phyloP scores from a whole-genome alignment of 2,113 vertebrate genomes.

The Siniperca chuatsi region DNA sequence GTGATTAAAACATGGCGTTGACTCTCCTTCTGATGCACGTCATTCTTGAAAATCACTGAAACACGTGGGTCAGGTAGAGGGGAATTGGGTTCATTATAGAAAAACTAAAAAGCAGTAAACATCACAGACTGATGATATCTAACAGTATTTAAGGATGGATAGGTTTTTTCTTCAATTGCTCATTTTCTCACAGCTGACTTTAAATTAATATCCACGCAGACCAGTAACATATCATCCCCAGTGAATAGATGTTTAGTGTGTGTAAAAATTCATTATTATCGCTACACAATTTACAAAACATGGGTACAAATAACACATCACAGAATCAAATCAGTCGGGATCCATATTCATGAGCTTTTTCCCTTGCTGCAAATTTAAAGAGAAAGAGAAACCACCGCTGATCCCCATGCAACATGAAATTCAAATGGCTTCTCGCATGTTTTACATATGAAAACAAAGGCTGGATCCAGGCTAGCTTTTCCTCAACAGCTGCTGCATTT shows the following conservation, averaged over 20 bases:
- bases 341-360: not conserved
- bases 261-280: not conserved
- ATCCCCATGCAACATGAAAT: not conserved
- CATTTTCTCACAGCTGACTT: not conserved
- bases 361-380: not conserved
- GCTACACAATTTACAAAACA: too few relatives aligned
- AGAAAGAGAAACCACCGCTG: not conserved
- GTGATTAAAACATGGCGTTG: not conserved
- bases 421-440: not conserved
- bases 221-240: not conserved
- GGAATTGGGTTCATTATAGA: too few relatives aligned
- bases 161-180: not conserved
- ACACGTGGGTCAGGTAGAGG: too few relatives aligned
- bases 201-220: not conserved
- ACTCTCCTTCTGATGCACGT: not conserved
- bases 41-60: too few relatives aligned
- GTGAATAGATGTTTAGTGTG: not conserved
- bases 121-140: not conserved
- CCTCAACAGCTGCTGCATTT: constrained; percentile 7
- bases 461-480: constrained; percentile 24
- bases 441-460: constrained; percentile 22
- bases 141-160: not conserved
- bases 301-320: not conserved
- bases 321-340: not conserved
- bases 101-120: not conserved